phyloP scores from a whole-genome alignment of 1,140 invertebrate species.

The Triops longicaudatus region DNA sequence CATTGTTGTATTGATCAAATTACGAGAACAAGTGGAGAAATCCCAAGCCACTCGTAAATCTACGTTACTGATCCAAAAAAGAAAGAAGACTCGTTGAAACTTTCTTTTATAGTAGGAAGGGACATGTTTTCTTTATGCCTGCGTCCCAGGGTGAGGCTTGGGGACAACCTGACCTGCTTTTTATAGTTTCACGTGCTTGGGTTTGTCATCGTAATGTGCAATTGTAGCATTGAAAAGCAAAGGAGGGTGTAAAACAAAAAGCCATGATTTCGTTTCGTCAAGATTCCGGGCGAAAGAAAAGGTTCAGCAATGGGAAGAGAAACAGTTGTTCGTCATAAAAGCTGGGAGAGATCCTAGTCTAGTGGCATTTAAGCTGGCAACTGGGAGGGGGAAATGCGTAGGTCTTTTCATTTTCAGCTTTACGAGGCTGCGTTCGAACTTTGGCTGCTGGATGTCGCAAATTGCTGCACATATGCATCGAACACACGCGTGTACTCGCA shows the following conservation, averaged over 20 bases:
- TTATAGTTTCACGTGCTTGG: not conserved
- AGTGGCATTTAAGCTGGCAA: not conserved
- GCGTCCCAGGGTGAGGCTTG: not conserved
- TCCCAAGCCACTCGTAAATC: not conserved
- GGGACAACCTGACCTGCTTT: not conserved
- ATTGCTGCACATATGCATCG: not conserved
- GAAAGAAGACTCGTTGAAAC: not conserved
- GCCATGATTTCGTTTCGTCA: not conserved
- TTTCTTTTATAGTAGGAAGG: not conserved
- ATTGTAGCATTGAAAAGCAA: not conserved
- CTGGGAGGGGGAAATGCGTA: not conserved
- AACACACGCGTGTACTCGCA: no score
- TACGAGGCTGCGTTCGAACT: not conserved
- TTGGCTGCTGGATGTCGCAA: not conserved
- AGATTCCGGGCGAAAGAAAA: not conserved
- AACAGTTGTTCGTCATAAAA: conserved; percentile 13
- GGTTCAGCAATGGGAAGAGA: not conserved
- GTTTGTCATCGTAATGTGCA: not conserved
- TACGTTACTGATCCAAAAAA: not conserved
- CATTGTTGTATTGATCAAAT: not conserved
- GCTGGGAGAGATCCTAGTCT: not conserved
- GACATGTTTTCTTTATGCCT: no score
- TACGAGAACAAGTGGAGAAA: not conserved
- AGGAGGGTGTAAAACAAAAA: not conserved
- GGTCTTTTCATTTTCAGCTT: not conserved